Percentiles rank a stretch among this genome's conserved stretches.
phyloP scores from a whole-genome alignment of 1,140 invertebrate genomes.

The Bombus vancouverensis region DNA sequence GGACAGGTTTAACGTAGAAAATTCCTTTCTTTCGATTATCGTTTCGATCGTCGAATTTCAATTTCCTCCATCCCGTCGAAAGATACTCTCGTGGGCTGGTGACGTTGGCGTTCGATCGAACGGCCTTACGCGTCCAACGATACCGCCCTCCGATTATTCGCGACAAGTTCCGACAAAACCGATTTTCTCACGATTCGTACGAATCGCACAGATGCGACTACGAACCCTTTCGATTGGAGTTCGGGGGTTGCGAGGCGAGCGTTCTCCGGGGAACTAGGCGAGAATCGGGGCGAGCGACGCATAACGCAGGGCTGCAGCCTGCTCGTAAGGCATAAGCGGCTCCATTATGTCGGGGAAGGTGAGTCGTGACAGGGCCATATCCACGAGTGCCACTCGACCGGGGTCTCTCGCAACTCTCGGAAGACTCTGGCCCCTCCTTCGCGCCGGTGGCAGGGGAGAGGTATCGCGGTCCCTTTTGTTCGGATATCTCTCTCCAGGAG shows the following conservation, averaged over 20 bases:
- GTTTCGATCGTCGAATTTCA: too few relatives aligned
- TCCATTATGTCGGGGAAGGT: constrained; percentile 52
- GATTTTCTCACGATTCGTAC: constrained; percentile 58
- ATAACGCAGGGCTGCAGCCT: constrained; percentile 21
- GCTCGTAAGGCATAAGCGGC: constrained; percentile 46
- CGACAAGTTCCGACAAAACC: not conserved
- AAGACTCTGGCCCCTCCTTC: not conserved
- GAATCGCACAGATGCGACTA: constrained; percentile 59
- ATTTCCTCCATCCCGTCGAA: too few relatives aligned
- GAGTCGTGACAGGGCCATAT: constrained; percentile 52
- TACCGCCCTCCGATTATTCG: not conserved
- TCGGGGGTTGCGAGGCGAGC: constrained; percentile 2
- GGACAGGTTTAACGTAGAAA: too few relatives aligned
- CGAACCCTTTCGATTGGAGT: constrained; percentile 48
- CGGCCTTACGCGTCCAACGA: not conserved
- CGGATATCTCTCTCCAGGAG: constrained; percentile 18
- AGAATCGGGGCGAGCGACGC: constrained; percentile 46
- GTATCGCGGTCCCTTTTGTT: constrained; percentile 55
- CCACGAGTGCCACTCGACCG: constrained; percentile 44
- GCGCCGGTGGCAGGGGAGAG: not conserved
- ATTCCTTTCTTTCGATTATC: too few relatives aligned
- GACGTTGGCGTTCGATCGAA: not conserved
- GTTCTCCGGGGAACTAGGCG: constrained; percentile 47
- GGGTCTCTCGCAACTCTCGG: not conserved
- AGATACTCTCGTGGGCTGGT: too few relatives aligned